phyloP scores from a whole-genome alignment of 1,140 invertebrate genomes.

The Telenomus remus region DNA sequence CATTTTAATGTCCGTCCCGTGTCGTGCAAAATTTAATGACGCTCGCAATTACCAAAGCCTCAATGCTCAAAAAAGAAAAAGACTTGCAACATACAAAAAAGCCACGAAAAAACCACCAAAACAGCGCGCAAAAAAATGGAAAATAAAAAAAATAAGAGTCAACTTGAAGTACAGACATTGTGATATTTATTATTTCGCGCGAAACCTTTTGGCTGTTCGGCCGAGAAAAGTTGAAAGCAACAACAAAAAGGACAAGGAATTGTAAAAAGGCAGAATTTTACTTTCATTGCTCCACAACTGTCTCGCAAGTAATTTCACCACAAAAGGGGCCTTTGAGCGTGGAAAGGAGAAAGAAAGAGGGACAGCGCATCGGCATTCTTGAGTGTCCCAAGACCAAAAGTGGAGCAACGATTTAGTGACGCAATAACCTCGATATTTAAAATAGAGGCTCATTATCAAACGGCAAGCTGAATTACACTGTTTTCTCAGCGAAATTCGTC shows the following conservation, averaged over 20 bases:
- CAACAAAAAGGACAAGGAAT: too few relatives aligned
- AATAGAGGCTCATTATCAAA: slow-evolving; percentile 41
- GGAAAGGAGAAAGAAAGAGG: slow-evolving; percentile 12
- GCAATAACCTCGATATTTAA: slow-evolving; percentile 49
- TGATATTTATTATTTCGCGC: slow-evolving; percentile 12
- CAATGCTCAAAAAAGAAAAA: too few relatives aligned
- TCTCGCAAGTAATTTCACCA: slow-evolving; percentile 34
- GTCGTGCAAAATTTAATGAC: too few relatives aligned
- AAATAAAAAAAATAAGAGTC: too few relatives aligned
- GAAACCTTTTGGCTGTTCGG: slow-evolving; percentile 16
- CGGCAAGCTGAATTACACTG: slow-evolving; percentile 26
- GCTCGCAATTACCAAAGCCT: too few relatives aligned
- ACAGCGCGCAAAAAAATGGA: too few relatives aligned
- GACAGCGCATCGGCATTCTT: slow-evolving; percentile 27
- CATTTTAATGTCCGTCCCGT: too few relatives aligned
- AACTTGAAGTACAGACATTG: neutral
- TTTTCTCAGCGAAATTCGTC: slow-evolving; percentile 4
- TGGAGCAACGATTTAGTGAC: slow-evolving; percentile 49
- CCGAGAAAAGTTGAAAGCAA: neutral
- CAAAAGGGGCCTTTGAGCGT: slow-evolving; percentile 41
- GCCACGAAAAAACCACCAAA: too few relatives aligned
- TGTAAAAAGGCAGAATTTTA: neutral
- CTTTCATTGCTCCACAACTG: slow-evolving; percentile 40
- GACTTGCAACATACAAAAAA: too few relatives aligned
- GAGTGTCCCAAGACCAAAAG: slow-evolving; percentile 28